A percentile compares a stretch with the other conserved stretches of the same genome.
phyloP scores from a whole-genome alignment of 2,797 vertebrate genomes.

The Galaxias olidus region DNA sequence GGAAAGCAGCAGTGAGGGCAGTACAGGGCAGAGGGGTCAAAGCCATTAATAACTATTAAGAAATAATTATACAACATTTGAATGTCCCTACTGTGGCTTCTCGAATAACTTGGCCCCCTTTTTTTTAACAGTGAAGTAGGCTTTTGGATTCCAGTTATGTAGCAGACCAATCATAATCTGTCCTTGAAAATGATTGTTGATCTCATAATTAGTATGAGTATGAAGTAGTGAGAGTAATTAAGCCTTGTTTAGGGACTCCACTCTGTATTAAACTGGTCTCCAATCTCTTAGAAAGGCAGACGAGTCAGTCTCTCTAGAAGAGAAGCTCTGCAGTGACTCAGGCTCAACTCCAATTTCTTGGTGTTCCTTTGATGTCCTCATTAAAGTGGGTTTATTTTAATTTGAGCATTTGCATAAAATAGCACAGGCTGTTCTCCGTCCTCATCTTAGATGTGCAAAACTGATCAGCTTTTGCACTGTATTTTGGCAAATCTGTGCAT shows the following conservation, averaged over 20 bases:
- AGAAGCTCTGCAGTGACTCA: slow-evolving; percentile 25
- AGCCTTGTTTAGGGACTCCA: slow-evolving; percentile 51
- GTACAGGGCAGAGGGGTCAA: too few species aligned
- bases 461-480: not conserved
- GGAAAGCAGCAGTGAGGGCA: too few species aligned
- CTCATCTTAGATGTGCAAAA: slow-evolving; percentile 9
- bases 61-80: too few species aligned
- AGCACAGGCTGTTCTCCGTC: slow-evolving; percentile 7
- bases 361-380: slow-evolving; percentile 43
- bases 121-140: too few species aligned
- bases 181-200: not conserved
- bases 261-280: slow-evolving; percentile 58
- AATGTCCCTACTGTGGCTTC: too few species aligned
- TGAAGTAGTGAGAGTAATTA: slow-evolving; percentile 61
- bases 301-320: slow-evolving; percentile 31
- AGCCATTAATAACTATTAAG: too few species aligned
- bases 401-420: slow-evolving; percentile 30
- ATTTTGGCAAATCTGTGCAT: slow-evolving; percentile 4
- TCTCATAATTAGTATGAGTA: slow-evolving; percentile 48
- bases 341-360: slow-evolving; percentile 17
- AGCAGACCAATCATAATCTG: not conserved
- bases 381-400: slow-evolving; percentile 45
- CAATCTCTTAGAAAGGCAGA: slow-evolving; percentile 48
- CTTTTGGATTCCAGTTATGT: too few species aligned
- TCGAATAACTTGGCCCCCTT: too few species aligned